Conservation (phyloP, 2,797 vertebrate genomes). For the Scomberomorus guttatus region DNA sequence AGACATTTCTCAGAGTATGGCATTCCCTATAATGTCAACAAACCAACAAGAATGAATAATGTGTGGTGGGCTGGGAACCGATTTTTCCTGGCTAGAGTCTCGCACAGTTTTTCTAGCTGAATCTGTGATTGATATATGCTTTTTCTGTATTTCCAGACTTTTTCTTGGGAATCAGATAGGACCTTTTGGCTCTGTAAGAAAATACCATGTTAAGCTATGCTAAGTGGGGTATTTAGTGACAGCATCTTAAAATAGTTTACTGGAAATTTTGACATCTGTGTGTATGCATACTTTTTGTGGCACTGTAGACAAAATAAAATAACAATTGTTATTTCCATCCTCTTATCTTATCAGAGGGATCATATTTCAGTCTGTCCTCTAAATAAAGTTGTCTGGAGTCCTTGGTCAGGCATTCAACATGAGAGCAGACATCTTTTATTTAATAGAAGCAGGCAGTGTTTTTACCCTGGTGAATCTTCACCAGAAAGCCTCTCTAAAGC, state of each 20-base stretch:
- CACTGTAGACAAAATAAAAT: conserved; percentile 33
- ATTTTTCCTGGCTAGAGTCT: conserved; percentile 51
- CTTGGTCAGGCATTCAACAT: conserved; percentile 31
- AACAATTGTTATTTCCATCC: background rate
- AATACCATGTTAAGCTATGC: conserved; percentile 10
- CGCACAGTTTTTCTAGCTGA: conserved; percentile 17
- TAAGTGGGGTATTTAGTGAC: conserved; percentile 14
- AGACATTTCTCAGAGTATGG: background rate
- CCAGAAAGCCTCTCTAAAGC: conserved; percentile 38
- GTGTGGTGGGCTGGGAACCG: conserved; percentile 16
- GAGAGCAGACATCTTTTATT: conserved; percentile 55
- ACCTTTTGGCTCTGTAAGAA: conserved; percentile 43
- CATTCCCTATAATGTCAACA: conserved; percentile 11
- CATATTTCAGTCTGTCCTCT: conserved; percentile 44
- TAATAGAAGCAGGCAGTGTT: conserved; percentile 47
- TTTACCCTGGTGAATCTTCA: conserved; percentile 35
- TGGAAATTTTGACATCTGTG: conserved; percentile 9
- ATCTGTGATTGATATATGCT: conserved; percentile 23
- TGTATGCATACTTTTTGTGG: conserved; percentile 5
- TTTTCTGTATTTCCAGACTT: conserved; percentile 41
- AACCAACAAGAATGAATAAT: conserved; percentile 43
- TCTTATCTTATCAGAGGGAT: conserved; percentile 44
- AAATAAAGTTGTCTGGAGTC: conserved; percentile 44
- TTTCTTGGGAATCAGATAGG: conserved; percentile 48
- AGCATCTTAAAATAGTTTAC: conserved; percentile 11